Conservation (phyloP, 1,140 invertebrate species). For the Dreissena polymorpha region DNA sequence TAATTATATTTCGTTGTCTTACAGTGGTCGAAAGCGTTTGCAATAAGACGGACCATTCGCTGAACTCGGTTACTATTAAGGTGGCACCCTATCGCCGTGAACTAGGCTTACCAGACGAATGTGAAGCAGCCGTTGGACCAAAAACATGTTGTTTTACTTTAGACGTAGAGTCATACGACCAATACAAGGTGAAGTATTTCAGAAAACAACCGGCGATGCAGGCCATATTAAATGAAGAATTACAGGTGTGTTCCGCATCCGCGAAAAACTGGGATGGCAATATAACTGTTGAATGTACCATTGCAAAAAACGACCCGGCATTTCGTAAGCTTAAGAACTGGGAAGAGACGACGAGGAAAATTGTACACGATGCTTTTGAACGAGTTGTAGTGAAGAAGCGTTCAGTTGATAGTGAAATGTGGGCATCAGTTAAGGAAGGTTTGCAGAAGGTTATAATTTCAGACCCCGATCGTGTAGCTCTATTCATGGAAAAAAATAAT, state of each 20-base stretch:
- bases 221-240: not conserved
- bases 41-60: not conserved
- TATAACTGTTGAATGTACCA: not conserved
- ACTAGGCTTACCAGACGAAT: not conserved
- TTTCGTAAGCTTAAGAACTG: not conserved
- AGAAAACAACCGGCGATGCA: not conserved
- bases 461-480: no score
- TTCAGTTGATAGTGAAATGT: no score
- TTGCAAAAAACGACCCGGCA: not conserved
- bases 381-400: no score
- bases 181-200: not conserved
- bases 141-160: not conserved
- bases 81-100: not conserved
- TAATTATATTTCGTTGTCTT: not conserved
- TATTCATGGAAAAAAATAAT: no score
- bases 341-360: no score
- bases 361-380: no score
- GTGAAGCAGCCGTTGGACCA: not conserved
- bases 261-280: not conserved
- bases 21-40: not conserved
- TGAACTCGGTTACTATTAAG: not conserved
- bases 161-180: not conserved
- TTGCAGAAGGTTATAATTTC: no score
- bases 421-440: no score
- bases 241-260: not conserved